Base-by-base conservation (phyloP, 2,113 vertebrate genomes). In the Lichenostomus cassidix region DNA sequence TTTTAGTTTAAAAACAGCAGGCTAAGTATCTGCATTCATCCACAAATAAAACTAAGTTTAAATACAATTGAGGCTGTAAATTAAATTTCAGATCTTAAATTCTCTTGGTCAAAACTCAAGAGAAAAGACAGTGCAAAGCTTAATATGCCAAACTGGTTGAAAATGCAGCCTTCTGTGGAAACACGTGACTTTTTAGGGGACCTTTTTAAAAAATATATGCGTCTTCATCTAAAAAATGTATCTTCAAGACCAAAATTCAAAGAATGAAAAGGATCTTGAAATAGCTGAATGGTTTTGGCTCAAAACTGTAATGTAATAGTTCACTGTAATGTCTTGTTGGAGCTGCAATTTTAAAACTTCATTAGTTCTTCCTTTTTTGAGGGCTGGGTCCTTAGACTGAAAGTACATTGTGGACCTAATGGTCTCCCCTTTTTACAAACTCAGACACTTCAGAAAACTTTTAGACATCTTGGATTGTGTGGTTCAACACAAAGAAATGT, bases 21-120 rank as follows among this genome's bases (percentile, higher is more conserved):
- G 58, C 60, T 60, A 86, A 94, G 58, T 83, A 78, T 90, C 88
- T 77, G 19, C 65, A 64, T 62, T 90, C 42, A 65, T 82, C 62
- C 93, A 89, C 81, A 92, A 94, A 95, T 91, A 59, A 86, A 94
- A 73, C 31, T 31, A 23, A 28, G 60, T 56, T 87, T 91, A 80
- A 92, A 91, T 60, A 49, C 62, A 65, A 55, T 90, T 65, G 70
- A 58, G 73, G 25, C n/a, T 85, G 58, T 83, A 92, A 95, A 95
- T 95, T 95, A 83, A 84, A 92, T 95, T 95, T 92, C 53, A 67
- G 39, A 22, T 90, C 75, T 91, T 85, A 92, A 88, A 85, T 83
- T 85, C 18, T 86, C 84, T 65, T 50, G n/a, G 20, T 78, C 42
- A 91, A 92, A 97, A 90, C 44, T 56, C 18, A 69, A 24, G 39